These are phyloP conservation scores for Atta cephalotes DNA, from an alignment of 1,140 invertebrate genomes.

Conservation along the genomic window DNA sequence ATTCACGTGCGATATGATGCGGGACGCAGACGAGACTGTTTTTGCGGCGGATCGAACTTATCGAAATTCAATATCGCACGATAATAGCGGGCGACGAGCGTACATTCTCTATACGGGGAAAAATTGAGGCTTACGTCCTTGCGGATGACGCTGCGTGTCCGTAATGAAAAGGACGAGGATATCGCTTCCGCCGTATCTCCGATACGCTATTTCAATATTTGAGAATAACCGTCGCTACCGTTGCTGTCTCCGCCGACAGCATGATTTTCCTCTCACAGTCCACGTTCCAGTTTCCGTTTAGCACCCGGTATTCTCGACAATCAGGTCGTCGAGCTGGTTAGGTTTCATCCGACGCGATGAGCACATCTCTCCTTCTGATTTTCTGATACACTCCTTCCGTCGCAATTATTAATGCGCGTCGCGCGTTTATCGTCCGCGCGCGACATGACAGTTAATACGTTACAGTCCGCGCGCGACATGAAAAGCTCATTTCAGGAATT, in stretches of 20 bases:
- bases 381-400: conserved; percentile 11
- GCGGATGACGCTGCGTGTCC: conserved; percentile 27
- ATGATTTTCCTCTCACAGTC: conserved; percentile 57
- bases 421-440: not conserved
- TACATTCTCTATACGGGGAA: conserved; percentile 13
- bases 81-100: conserved; percentile 41
- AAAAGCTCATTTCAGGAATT: conserved; percentile 41
- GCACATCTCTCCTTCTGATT: not conserved
- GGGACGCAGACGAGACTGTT: conserved; percentile 9
- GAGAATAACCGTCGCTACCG: conserved; percentile 62
- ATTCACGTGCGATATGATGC: conserved; percentile 21
- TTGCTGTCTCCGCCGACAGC: not conserved
- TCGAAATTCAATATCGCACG: conserved; percentile 58
- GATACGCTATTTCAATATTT: conserved; percentile 64
- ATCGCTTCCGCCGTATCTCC: conserved; percentile 6
- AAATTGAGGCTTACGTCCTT: conserved; percentile 53
- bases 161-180: conserved; percentile 40
- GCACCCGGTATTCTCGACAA: conserved; percentile 44
- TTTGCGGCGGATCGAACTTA: conserved; percentile 32
- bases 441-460: conserved; percentile 7
- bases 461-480: conserved; percentile 8
- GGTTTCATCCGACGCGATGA: conserved; percentile 50
- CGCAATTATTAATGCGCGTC: conserved; percentile 36
- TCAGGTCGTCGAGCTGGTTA: conserved; percentile 51
- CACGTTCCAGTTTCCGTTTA: conserved; percentile 71